These are phyloP conservation scores for Theropithecus gelada DNA, from an alignment of 2,113 vertebrate species.

Conservation along the genomic window DNA sequence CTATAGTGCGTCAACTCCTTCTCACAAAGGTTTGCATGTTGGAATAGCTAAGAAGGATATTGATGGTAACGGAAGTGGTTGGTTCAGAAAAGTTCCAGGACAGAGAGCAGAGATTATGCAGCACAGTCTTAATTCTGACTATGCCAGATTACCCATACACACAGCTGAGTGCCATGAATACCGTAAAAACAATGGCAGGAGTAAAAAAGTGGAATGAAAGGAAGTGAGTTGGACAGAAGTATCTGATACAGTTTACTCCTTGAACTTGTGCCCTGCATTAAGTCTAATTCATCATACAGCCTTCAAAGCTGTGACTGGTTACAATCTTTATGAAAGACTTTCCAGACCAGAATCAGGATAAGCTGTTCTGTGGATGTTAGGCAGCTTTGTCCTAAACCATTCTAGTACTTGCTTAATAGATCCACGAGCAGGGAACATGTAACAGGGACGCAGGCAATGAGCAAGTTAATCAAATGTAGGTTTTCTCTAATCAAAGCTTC, in stretches of 20 bases:
- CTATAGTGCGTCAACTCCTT: not conserved
- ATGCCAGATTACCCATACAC: not conserved
- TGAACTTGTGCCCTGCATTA: not conserved
- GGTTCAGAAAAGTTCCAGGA: not conserved
- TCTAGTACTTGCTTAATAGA: not conserved
- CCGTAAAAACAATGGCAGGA: not conserved
- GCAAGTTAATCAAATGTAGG: not conserved
- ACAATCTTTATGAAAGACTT: not conserved
- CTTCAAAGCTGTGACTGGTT: not conserved
- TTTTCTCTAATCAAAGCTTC: not conserved
- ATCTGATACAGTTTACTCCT: not conserved
- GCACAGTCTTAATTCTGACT: not conserved
- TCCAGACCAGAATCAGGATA: not conserved
- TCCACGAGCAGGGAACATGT: not conserved
- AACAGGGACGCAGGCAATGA: not conserved
- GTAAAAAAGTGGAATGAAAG: not conserved
- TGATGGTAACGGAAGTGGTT: not conserved
- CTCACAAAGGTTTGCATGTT: not conserved
- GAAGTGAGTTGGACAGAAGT: not conserved
- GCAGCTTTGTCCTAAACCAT: not conserved
- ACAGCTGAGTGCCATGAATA: not conserved
- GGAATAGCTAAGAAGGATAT: not conserved
- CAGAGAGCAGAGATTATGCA: not conserved
- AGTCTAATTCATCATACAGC: not conserved
- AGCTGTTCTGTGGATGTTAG: not conserved